Percentiles rank a stretch among this genome's conserved stretches.
Evolutionary conservation across 2,113 vertebrate genomes (phyloP).

Genomic region (Centrocercus urophasianus): DNA sequence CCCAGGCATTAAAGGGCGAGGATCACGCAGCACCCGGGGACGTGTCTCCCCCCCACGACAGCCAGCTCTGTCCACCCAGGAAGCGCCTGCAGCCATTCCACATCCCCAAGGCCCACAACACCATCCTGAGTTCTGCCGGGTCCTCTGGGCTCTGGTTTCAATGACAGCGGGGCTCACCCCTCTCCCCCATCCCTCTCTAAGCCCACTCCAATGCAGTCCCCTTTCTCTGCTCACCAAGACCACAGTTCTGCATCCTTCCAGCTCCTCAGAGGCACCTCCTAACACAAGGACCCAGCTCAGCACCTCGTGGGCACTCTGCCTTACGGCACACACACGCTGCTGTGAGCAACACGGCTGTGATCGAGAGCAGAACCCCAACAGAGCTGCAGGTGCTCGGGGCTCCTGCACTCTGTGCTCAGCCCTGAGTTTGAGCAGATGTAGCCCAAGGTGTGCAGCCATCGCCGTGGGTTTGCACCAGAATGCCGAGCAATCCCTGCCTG

Average conservation of each 20-base stretch:
- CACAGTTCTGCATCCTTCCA: background rate
- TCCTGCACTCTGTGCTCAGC: background rate
- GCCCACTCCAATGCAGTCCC: background rate
- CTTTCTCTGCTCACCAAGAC: background rate
- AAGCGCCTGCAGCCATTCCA: too few relatives aligned
- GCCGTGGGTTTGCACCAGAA: background rate
- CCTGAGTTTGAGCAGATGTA: accelerated
- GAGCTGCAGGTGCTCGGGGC: background rate
- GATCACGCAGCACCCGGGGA: background rate
- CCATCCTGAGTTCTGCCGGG: background rate
- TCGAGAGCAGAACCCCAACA: background rate
- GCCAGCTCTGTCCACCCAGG: background rate
- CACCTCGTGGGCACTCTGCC: background rate
- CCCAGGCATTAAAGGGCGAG: slow-evolving; percentile 58
- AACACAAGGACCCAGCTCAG: background rate
- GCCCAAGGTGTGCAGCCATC: accelerated
- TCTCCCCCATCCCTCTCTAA: background rate
- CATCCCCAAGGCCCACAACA: background rate
- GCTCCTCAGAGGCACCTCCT: background rate
- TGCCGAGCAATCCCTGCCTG: slow-evolving; percentile 32
- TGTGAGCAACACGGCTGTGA: background rate
- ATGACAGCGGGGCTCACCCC: background rate
- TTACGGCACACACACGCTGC: too few relatives aligned
- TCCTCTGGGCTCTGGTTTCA: background rate
- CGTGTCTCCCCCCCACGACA: background rate